Evolutionary conservation across 2,797 vertebrate species (phyloP).

Genomic region (Enteromius radiatus): DNA sequence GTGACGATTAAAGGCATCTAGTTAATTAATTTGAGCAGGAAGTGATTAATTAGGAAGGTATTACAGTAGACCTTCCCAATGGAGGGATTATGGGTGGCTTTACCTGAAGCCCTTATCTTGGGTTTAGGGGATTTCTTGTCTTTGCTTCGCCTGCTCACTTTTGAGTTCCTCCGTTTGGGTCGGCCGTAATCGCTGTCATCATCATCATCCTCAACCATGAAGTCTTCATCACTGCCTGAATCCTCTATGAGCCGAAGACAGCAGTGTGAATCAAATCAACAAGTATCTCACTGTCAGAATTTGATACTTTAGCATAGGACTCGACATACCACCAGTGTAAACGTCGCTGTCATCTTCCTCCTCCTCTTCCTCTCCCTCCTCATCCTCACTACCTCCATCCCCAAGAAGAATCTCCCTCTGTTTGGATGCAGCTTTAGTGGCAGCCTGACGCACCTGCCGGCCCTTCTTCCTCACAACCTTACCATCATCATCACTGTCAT

Average conservation of each 20-base stretch:
- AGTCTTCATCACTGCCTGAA: conserved; percentile 94
- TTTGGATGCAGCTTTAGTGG: conserved; percentile 96
- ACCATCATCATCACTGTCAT: conserved; percentile 96
- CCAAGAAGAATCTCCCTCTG: conserved; percentile 97
- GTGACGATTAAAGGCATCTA: not conserved
- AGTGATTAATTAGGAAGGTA: not conserved
- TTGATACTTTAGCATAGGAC: not conserved
- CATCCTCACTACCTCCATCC: conserved; percentile 94
- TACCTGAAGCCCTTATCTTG: conserved; percentile 96
- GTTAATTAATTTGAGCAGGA: not conserved
- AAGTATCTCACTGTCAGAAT: not conserved
- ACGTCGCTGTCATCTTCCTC: conserved; percentile 70
- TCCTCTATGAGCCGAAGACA: conserved; percentile 66
- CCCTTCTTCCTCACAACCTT: conserved; percentile 93
- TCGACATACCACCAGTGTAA: conserved; percentile 88
- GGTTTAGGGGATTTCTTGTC: conserved; percentile 98
- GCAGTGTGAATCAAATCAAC: not conserved
- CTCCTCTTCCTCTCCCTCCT: conserved; percentile 89
- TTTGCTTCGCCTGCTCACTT: conserved; percentile 92
- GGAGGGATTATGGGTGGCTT: conserved; percentile 11
- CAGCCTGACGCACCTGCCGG: conserved; percentile 94
- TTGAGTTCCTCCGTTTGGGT: conserved; percentile 95
- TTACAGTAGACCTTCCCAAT: not conserved
- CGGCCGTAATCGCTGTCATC: conserved; percentile 97
- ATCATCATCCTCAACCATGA: conserved; percentile 93